Evolutionary conservation across 1,140 invertebrate species (phyloP).

Genomic region (Diorhabda elongata): DNA sequence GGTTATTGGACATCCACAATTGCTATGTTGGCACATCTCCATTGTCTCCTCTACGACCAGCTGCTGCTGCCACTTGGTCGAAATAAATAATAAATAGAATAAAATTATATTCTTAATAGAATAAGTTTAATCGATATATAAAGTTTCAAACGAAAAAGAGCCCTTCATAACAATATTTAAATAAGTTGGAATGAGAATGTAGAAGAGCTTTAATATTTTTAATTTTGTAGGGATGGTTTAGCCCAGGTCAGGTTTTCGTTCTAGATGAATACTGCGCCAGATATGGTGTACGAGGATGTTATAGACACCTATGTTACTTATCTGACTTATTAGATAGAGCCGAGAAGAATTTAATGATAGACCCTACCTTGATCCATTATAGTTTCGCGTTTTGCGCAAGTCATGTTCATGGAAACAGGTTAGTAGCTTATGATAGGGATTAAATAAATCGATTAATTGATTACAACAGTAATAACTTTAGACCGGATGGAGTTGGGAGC

Average conservation of each 20-base stretch:
- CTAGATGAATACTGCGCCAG: constrained; percentile 97
- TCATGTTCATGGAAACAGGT: constrained; percentile 97
- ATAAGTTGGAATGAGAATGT: too few species aligned
- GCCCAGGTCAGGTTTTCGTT: constrained; percentile 96
- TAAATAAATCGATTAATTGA: constrained; percentile 41
- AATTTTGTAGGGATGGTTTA: constrained; percentile 90
- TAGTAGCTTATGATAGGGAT: constrained; percentile 46
- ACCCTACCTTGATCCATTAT: constrained; percentile 97
- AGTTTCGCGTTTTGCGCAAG: constrained; percentile 98
- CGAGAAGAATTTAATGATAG: constrained; percentile 92
- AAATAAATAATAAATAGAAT: too few species aligned
- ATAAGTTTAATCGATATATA: too few species aligned
- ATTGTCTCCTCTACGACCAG: too few species aligned
- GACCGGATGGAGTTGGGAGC: constrained; percentile 96
- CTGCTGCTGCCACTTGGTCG: too few species aligned
- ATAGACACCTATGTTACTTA: constrained; percentile 94
- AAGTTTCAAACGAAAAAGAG: too few species aligned
- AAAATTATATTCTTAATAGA: too few species aligned
- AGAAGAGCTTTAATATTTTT: constrained; percentile 4
- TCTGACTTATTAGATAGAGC: constrained; percentile 92
- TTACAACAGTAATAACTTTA: constrained; percentile 53
- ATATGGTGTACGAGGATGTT: constrained; percentile 96
- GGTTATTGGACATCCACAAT: too few species aligned
- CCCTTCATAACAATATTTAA: too few species aligned
- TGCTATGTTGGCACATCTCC: too few species aligned